A percentile compares a stretch with the other conserved stretches of the same genome.
phyloP scores from a whole-genome alignment of 2,888 invertebrate genomes.

The Machimus atricapillus region DNA sequence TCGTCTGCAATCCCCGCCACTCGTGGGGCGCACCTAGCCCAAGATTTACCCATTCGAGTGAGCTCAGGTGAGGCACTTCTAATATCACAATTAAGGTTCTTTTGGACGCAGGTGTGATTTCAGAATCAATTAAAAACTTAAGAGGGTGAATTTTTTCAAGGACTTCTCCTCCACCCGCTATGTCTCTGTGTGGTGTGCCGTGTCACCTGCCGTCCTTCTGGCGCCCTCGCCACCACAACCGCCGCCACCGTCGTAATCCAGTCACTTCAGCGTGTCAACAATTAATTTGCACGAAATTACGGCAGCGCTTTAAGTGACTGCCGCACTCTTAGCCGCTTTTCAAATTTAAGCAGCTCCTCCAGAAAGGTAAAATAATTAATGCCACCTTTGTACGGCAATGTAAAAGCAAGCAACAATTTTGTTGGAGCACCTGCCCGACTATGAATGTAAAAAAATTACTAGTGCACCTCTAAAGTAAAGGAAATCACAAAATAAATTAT shows the following conservation, averaged over 20 bases:
- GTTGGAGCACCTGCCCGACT: not conserved
- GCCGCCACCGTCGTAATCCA: slow-evolving; percentile 15
- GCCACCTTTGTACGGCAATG: not conserved
- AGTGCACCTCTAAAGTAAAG: not conserved
- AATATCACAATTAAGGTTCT: slow-evolving; percentile 46
- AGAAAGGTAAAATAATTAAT: not conserved
- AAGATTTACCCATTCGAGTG: slow-evolving; percentile 21
- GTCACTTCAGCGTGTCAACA: slow-evolving; percentile 40
- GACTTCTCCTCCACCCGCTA: not conserved
- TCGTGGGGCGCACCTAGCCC: not conserved
- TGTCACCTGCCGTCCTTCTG: not conserved
- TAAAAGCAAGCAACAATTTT: not conserved
- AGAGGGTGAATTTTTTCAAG: slow-evolving; percentile 42
- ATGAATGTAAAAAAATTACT: not conserved
- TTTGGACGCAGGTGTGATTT: slow-evolving; percentile 46
- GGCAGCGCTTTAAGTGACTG: not conserved
- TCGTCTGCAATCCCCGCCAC: not conserved
- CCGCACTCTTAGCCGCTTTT: not conserved
- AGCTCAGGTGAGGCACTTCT: slow-evolving; percentile 36
- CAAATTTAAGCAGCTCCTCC: not conserved
- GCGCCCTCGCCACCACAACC: not conserved
- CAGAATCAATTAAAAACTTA: slow-evolving; percentile 47
- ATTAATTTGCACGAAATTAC: slow-evolving; percentile 36
- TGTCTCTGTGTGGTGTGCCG: not conserved
- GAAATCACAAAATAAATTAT: not conserved